Base-by-base conservation (phyloP, 2,888 invertebrate species). In the Lasioglossum vierecki region DNA sequence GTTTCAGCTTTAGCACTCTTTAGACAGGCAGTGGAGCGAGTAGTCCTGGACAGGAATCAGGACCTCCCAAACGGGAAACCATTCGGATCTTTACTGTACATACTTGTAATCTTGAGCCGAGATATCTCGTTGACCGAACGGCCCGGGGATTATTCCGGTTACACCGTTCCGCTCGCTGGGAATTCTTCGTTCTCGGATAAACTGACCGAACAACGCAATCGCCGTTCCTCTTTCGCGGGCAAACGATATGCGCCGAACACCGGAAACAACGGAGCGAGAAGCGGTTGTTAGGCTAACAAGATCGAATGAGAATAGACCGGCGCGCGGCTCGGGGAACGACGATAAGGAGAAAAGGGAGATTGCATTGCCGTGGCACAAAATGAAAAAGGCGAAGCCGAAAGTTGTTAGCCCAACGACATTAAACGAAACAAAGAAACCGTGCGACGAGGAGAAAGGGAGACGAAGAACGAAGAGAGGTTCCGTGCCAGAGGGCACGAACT, bases 81-180 rank as follows among this genome's bases (percentile, higher is more conserved):
- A 30, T 30, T 30, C 30, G 30, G 1, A 30, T 30, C 30, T 30
- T 30, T 30, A 30, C 30, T 30, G 30, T 30, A 30, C 30, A 30
- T 30, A 15, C 44, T 76, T 41, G 53, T 71, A 78, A 83, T 79
- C 84, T 66, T 60, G 26, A 1, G 3, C 6, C 8, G 44, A 15
- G 49, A 49, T 63, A 71, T 49, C 26, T 15, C 6, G 57, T 44
- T 22, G 77, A 30, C 13, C 68, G 35, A 46, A 6, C 60, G 13
- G 83, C 53, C 68, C 78, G 26, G n/a, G 44, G 44, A 83, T 83
- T 30, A 15, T 66, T 30, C 11, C 35, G 4, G 57, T 18, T 46
- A 30, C 22, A 35, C 26, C 49, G 15, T 53, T 39, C 26, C n/a
- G 8, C 22, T 44, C 53, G 49, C 18, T 2, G 49, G 49, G 70